Base-by-base conservation (phyloP, 2,113 vertebrate genomes). In the Sarotherodon lohbergeri region DNA sequence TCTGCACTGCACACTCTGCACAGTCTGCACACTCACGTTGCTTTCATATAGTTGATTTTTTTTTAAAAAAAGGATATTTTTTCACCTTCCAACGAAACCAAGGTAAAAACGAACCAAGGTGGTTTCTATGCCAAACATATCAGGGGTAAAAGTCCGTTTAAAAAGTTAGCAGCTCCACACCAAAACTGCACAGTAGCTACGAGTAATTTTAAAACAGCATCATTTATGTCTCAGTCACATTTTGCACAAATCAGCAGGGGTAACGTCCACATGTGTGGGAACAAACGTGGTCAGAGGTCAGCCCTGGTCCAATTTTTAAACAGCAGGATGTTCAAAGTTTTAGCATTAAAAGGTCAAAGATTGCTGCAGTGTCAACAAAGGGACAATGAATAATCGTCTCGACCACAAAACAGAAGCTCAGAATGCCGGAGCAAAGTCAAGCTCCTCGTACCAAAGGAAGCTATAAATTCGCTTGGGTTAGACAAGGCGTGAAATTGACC, bases 341-440 rank as follows among this genome's bases (percentile, higher is more conserved):
- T 52, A 82, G 48, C 81, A 81, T 92, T 79, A 80, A 93, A 91
- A 93, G 93, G 94, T 94, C 93, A 93, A 87, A 85, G 68, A 86
- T 81, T 83, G 1, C 63, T 68, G 85, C 78, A 82, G 86, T 81
- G 94, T 94, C 92, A 93, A 91, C 90, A 88, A 41, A 46, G 63
- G 34, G 61, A 89, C 83, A 73, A 81, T 85, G 81, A 92, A 89
- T 92, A 90, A 83, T 80, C 66, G 54, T 79, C 86, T 84, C 73
- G 13, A 86, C 91, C 89, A 84, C 91, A 54, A 76, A 86, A 82
- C 81, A 81, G 73, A 80, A 55, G 50, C 56, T 41, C 39, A 19
- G 56, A 56, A 56, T 27, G 22, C 9, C 32, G 48, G n/a, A 81
- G 73, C 80, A 29, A 36, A 86, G 82, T 14, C 2, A 6, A 79